Evolutionary conservation across 2,113 vertebrate species (phyloP).

Genomic region (Aptenodytes forsteri): DNA sequence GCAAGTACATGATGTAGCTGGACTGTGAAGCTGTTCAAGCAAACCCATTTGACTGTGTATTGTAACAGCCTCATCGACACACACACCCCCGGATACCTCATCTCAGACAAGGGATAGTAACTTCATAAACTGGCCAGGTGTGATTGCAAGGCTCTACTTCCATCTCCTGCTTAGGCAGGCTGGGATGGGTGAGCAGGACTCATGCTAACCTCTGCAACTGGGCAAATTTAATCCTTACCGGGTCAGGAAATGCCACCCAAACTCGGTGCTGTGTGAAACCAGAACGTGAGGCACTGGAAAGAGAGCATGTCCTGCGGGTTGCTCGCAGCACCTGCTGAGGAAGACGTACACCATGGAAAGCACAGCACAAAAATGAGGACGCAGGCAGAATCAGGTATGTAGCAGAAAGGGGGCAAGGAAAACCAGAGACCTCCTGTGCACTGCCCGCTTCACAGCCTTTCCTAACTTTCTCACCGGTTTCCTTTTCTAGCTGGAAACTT

Average conservation of each 20-base stretch:
- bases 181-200: background rate
- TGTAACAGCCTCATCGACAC: background rate
- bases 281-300: background rate
- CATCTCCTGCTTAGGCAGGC: background rate
- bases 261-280: background rate
- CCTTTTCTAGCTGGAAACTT: slow-evolving; percentile 47
- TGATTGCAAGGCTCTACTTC: background rate
- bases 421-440: background rate
- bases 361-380: background rate
- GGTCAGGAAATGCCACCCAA: background rate
- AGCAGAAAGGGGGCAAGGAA: background rate
- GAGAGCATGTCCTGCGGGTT: background rate
- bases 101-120: background rate
- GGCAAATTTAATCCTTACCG: background rate
- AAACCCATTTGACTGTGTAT: background rate
- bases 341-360: background rate
- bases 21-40: background rate
- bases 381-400: background rate
- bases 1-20: background rate
- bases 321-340: background rate
- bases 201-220: background rate
- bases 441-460: background rate
- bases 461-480: slow-evolving; percentile 14
- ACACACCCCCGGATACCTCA: rapidly evolving
- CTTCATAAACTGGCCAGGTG: background rate